Evolutionary conservation across 2,797 vertebrate genomes (phyloP).

Genomic region (Kryptolebias ocellatus): DNA sequence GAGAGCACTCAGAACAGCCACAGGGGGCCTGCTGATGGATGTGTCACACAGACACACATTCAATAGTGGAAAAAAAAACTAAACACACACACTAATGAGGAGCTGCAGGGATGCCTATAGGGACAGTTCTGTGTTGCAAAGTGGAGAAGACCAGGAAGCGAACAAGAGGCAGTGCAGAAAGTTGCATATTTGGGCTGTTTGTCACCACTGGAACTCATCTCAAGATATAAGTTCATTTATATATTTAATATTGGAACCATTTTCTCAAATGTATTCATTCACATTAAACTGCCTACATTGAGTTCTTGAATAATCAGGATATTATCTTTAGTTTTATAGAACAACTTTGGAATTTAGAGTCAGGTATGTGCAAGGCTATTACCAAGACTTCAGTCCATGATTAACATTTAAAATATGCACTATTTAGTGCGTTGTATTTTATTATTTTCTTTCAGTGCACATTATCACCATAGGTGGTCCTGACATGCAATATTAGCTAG

Average conservation of each 20-base stretch:
- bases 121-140: slow-evolving; percentile 17
- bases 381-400: neutral
- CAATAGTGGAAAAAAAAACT: slow-evolving; percentile 29
- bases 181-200: slow-evolving; percentile 19
- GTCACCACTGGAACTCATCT: neutral
- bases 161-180: slow-evolving; percentile 11
- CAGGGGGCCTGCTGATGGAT: slow-evolving; percentile 59
- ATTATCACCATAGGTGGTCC: slow-evolving; percentile 28
- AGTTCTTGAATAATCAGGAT: neutral
- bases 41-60: slow-evolving; percentile 34
- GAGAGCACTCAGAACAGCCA: slow-evolving; percentile 61
- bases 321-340: neutral
- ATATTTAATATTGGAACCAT: neutral
- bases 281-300: neutral
- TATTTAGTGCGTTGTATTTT: neutral
- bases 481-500: slow-evolving; percentile 17
- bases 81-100: slow-evolving; percentile 58
- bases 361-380: neutral
- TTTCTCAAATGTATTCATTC: neutral
- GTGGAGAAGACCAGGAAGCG: slow-evolving; percentile 15
- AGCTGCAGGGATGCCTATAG: slow-evolving; percentile 36
- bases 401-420: slow-evolving; percentile 1
- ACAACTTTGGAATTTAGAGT: neutral
- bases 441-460: neutral
- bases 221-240: neutral